phyloP scores from a whole-genome alignment of 2,888 invertebrate species.

The Dryococelus australis region DNA sequence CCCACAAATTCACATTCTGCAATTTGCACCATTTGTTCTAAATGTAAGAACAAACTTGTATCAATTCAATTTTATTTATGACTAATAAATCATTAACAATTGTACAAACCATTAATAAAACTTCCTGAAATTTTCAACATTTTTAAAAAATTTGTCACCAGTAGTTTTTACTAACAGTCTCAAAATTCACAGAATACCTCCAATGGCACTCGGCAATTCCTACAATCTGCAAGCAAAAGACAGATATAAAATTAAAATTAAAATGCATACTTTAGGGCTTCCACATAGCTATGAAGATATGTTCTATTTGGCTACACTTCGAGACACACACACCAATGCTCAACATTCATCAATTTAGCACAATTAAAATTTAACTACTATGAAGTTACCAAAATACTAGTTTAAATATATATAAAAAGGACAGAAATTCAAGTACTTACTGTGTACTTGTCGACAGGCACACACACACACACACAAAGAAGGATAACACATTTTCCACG shows the following conservation, averaged over 20 bases:
- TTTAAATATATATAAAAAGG: too few species aligned
- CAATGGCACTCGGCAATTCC: neutral
- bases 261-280: neutral
- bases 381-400: too few species aligned
- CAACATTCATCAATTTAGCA: too few species aligned
- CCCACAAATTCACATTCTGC: neutral
- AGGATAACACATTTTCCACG: too few species aligned
- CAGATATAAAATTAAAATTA: neutral
- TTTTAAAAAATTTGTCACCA: neutral
- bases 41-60: neutral
- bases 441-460: too few species aligned
- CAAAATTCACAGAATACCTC: neutral
- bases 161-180: neutral
- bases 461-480: too few species aligned
- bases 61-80: neutral
- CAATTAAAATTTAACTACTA: too few species aligned
- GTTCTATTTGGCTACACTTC: too few species aligned
- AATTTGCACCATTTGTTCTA: neutral
- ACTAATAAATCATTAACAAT: neutral
- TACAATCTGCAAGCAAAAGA: neutral
- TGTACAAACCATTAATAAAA: neutral
- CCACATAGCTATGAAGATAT: too few species aligned
- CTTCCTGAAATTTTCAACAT: constrained; percentile 2
- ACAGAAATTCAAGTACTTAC: too few species aligned
- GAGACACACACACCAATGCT: too few species aligned